Evolutionary conservation across 2,113 vertebrate genomes (phyloP).

Genomic region (Cavia porcellus): DNA sequence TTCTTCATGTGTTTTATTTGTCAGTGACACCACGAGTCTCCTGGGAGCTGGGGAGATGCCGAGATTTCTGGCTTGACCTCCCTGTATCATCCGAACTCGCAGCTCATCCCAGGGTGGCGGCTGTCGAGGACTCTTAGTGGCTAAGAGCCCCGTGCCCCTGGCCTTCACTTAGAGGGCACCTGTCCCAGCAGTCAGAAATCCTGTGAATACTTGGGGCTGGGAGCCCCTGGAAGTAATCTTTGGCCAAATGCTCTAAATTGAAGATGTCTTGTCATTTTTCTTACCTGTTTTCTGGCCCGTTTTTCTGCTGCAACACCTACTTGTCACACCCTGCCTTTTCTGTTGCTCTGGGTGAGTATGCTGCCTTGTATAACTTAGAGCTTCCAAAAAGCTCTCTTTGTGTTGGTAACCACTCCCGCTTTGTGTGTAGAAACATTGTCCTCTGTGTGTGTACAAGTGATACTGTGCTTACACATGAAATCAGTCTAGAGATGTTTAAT

Average conservation of each 20-base stretch:
- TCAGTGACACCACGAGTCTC: background rate
- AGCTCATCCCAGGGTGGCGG: background rate
- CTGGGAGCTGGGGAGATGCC: background rate
- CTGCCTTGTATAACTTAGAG: background rate
- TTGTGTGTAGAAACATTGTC: background rate
- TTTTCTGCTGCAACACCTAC: background rate
- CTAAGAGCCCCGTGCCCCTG: too few relatives aligned
- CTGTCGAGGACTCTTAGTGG: background rate
- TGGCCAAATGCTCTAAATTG: background rate
- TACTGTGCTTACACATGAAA: background rate
- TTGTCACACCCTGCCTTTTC: background rate
- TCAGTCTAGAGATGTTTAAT: background rate
- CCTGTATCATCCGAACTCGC: background rate
- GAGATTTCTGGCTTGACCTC: background rate
- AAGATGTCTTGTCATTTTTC: background rate
- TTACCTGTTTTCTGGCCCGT: background rate
- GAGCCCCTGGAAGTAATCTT: too few relatives aligned
- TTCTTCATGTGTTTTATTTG: background rate
- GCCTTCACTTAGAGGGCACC: background rate
- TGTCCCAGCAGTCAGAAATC: too few relatives aligned
- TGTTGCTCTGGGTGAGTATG: background rate
- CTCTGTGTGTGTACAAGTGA: background rate
- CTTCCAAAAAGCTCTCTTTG: background rate
- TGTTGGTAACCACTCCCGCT: background rate
- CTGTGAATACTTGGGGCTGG: background rate